phyloP scores from a whole-genome alignment of 1,140 invertebrate species.

The Mya arenaria region DNA sequence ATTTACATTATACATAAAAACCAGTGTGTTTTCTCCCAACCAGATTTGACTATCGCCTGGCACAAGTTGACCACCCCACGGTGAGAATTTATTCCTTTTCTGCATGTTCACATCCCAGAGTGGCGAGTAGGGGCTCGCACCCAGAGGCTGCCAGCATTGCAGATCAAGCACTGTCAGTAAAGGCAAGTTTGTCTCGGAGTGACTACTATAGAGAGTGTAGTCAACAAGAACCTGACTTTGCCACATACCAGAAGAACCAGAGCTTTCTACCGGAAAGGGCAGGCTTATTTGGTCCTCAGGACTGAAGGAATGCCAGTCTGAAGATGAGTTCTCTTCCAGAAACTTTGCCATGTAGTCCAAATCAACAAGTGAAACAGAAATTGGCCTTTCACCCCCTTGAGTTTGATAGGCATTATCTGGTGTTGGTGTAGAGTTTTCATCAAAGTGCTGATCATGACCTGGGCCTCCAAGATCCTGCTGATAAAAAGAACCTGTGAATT shows the following conservation, averaged over 20 bases:
- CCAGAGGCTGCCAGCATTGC: conserved; percentile 34
- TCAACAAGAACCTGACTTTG: conserved; percentile 45
- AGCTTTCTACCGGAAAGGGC: neutral
- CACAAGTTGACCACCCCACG: conserved; percentile 24
- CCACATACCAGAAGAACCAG: conserved; percentile 13
- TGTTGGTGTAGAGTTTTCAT: conserved; percentile 45
- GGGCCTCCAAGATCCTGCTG: neutral
- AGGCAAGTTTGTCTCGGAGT: neutral
- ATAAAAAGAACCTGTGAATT: too few relatives aligned
- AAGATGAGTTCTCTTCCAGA: neutral
- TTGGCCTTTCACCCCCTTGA: neutral
- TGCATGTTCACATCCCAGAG: conserved; percentile 69
- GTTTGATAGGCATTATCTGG: conserved; percentile 1
- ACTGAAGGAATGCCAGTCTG: conserved; percentile 29
- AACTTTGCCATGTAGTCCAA: conserved; percentile 46
- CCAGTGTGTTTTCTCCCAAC: conserved; percentile 33
- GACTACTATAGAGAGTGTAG: neutral
- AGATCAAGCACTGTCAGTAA: neutral
- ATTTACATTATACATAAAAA: conserved; percentile 19
- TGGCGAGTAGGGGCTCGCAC: conserved; percentile 48
- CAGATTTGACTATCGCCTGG: conserved; percentile 21
- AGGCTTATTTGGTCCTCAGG: conserved; percentile 7
- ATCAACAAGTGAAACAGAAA: conserved; percentile 41
- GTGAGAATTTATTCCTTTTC: conserved; percentile 50
- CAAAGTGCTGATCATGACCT: neutral